Evolutionary conservation across 2,113 vertebrate genomes (phyloP).

Genomic region (Peromyscus leucopus): DNA sequence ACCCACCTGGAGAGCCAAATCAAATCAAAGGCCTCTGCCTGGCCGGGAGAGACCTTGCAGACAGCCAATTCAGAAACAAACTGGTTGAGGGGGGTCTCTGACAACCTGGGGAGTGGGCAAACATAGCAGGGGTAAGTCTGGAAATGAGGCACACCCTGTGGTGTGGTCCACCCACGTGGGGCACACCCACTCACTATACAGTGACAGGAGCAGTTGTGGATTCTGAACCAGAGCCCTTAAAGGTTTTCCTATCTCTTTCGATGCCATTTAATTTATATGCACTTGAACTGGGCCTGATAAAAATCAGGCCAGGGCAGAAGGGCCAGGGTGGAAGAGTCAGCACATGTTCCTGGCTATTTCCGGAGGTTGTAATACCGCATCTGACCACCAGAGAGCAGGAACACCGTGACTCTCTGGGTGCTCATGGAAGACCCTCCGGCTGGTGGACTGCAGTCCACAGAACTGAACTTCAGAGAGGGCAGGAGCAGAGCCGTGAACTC

Average conservation of each 20-base stretch:
- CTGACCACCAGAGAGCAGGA: slow-evolving; percentile 3
- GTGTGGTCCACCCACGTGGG: not conserved
- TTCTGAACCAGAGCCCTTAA: not conserved
- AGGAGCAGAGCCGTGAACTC: not conserved
- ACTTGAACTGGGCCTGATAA: not conserved
- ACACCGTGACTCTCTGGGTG: accelerated
- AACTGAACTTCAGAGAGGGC: not conserved
- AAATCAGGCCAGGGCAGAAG: not conserved
- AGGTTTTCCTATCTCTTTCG: not conserved
- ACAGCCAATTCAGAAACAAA: not conserved
- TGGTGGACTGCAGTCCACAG: accelerated
- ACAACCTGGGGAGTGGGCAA: not conserved
- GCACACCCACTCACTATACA: not conserved
- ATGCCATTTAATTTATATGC: too few relatives aligned
- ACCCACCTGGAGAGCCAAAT: slow-evolving; percentile 1
- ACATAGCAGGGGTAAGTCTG: not conserved
- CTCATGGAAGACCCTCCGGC: not conserved
- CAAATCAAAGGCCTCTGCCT: slow-evolving; percentile 22
- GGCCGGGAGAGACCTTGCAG: not conserved
- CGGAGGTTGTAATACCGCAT: not conserved
- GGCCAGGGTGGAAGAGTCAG: not conserved
- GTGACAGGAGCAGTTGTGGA: not conserved
- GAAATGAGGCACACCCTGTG: not conserved
- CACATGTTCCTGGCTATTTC: not conserved
- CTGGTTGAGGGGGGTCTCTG: not conserved